phyloP scores from a whole-genome alignment of 2,113 vertebrate genomes.

The Dolichotis patagonum region DNA sequence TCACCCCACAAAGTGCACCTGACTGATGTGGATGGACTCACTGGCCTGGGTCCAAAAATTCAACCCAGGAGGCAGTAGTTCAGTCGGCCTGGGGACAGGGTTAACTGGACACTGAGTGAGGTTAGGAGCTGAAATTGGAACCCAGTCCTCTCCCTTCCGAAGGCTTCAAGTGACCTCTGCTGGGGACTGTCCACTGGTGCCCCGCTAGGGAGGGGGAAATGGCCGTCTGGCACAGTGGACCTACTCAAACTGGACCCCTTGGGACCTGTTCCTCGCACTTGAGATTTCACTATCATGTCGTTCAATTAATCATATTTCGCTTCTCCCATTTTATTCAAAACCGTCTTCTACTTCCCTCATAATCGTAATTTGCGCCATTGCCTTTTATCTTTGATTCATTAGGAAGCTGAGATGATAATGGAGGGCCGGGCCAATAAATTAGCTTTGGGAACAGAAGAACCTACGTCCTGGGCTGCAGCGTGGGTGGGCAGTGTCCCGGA shows the following conservation, averaged over 20 bases:
- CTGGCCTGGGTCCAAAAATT: background rate
- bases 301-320: constrained; percentile 45
- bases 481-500: constrained; percentile 40
- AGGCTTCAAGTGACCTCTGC: constrained; percentile 11
- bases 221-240: background rate
- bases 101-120: rapidly evolving
- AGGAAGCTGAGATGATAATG: constrained; percentile 66
- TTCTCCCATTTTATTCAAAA: constrained; percentile 64
- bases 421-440: constrained; percentile 75
- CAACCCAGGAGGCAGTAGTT: rapidly evolving
- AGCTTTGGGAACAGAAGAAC: constrained; percentile 21
- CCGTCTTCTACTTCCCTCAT: constrained; percentile 50
- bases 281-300: constrained; percentile 57
- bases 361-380: constrained; percentile 62
- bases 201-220: background rate
- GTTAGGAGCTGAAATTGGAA: background rate
- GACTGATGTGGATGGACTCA: background rate
- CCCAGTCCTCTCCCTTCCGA: background rate
- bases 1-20: background rate
- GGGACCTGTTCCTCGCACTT: constrained; percentile 16
- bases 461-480: background rate
- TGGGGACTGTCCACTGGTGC: background rate
- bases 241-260: background rate
- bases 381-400: constrained; percentile 76
- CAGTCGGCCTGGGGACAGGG: background rate